Percentiles rank a stretch among this genome's conserved stretches.
These are phyloP conservation scores for Odontomyia ornata DNA, from an alignment of 2,888 invertebrate genomes.

Conservation along the genomic window DNA sequence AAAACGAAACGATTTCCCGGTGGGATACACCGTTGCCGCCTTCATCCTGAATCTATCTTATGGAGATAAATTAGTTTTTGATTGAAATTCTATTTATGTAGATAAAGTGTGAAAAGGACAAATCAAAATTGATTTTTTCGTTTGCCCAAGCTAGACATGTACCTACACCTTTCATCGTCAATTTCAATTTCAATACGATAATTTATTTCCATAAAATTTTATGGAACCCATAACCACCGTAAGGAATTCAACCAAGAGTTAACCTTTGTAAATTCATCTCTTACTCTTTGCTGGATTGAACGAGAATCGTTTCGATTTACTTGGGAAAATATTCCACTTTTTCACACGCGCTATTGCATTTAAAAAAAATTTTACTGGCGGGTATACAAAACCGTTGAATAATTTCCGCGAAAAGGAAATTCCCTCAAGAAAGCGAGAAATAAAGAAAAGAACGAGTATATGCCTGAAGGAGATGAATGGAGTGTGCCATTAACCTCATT, in stretches of 20 bases:
- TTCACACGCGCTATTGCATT: background rate
- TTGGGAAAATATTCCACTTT: background rate
- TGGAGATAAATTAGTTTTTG: constrained; percentile 33
- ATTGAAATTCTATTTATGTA: constrained; percentile 13
- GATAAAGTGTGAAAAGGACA: constrained; percentile 5
- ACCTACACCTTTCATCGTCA: no score
- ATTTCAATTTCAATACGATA: background rate
- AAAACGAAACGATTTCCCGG: background rate
- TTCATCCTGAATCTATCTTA: background rate
- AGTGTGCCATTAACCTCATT: constrained; percentile 28
- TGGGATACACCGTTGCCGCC: background rate
- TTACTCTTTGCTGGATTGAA: background rate
- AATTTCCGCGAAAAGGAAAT: background rate
- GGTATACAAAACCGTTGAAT: background rate
- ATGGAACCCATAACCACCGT: background rate
- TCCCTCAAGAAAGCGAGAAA: background rate
- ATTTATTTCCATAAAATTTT: constrained; percentile 29
- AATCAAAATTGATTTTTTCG: constrained; percentile 27
- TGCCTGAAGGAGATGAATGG: background rate
- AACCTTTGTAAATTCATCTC: constrained; percentile 10
- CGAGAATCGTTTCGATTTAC: background rate
- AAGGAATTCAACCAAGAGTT: background rate
- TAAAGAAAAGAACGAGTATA: background rate
- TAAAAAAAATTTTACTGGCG: background rate
- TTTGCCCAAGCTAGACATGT: no score